phyloP scores from a whole-genome alignment of 1,140 invertebrate species.

The Periplaneta americana region DNA sequence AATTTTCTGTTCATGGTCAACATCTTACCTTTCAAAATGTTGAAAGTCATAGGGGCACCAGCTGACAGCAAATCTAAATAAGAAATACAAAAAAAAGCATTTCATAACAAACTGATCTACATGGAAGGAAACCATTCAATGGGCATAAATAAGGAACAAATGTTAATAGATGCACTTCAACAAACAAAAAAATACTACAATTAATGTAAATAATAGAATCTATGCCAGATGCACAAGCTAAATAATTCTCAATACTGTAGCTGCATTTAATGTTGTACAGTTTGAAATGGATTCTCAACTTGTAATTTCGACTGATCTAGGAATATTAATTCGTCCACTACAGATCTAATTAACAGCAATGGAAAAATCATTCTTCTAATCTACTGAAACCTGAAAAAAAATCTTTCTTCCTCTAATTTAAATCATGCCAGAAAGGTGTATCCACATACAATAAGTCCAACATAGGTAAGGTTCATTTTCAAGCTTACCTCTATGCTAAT shows the following conservation, averaged over 20 bases:
- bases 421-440: too few species aligned
- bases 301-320: background rate
- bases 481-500: too few species aligned
- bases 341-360: too few species aligned
- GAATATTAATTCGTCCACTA: too few species aligned
- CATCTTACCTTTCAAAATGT: constrained; percentile 68
- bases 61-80: constrained; percentile 69
- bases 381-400: too few species aligned
- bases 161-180: background rate
- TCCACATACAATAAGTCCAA: too few species aligned
- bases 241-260: background rate
- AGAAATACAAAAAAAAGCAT: constrained; percentile 52
- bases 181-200: background rate
- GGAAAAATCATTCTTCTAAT: too few species aligned
- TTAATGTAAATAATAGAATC: background rate
- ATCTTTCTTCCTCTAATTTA: too few species aligned
- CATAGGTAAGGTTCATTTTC: too few species aligned
- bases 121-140: constrained; percentile 7
- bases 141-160: background rate
- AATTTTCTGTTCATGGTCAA: background rate
- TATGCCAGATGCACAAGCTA: background rate
- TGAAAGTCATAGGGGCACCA: constrained; percentile 61
- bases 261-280: background rate
- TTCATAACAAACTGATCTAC: constrained; percentile 27
- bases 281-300: background rate